Conservation (phyloP, 2,113 vertebrate genomes). For the Salvelinus sp. region DNA sequence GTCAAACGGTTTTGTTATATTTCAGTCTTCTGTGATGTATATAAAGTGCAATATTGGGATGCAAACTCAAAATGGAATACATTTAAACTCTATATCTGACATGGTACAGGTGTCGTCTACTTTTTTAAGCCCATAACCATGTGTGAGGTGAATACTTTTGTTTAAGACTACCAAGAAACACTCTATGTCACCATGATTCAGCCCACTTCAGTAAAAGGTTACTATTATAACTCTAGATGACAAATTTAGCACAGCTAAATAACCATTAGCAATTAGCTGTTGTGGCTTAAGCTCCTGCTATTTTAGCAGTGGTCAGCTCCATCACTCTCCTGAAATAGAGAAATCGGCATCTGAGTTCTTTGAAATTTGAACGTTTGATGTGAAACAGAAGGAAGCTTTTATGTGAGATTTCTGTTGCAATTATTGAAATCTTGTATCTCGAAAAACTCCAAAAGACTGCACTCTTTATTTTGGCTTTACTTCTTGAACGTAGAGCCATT, state of each 20-base stretch:
- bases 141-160: too few species aligned
- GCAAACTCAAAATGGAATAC: too few species aligned
- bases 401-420: slow-evolving; percentile 62
- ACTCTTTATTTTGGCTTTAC: slow-evolving; percentile 64
- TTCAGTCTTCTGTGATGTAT: too few species aligned
- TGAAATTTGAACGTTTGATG: slow-evolving; percentile 48
- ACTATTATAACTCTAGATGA: slow-evolving; percentile 1
- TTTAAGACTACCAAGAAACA: too few species aligned
- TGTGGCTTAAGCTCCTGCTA: slow-evolving; percentile 23
- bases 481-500: slow-evolving; percentile 49
- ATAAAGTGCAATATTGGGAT: too few species aligned
- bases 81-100: too few species aligned
- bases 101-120: too few species aligned
- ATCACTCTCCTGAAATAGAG: slow-evolving; percentile 8
- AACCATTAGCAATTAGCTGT: slow-evolving; percentile 9
- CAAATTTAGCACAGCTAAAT: slow-evolving; percentile 28
- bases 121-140: too few species aligned
- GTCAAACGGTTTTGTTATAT: too few species aligned
- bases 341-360: slow-evolving; percentile 50
- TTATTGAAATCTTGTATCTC: slow-evolving; percentile 68
- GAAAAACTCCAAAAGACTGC: slow-evolving; percentile 51
- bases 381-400: slow-evolving; percentile 68
- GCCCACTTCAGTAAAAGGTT: background rate
- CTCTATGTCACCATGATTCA: too few species aligned
- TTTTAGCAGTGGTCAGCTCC: slow-evolving; percentile 36